Conservation (phyloP, 1,140 invertebrate species). For the Mya arenaria region DNA sequence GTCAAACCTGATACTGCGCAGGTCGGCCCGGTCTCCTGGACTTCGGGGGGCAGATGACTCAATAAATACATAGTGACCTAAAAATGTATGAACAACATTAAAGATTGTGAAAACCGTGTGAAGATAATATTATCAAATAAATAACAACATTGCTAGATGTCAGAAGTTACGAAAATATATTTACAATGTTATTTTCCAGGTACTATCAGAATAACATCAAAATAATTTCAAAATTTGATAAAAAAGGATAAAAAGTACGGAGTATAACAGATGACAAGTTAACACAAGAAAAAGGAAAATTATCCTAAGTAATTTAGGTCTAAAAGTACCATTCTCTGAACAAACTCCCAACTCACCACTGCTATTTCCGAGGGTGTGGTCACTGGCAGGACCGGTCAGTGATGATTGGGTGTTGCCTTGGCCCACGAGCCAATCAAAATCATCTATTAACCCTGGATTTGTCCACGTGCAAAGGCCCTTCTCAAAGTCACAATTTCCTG, state of each 20-base stretch:
- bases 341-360: too few relatives aligned
- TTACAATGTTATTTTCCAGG: too few relatives aligned
- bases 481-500: constrained; percentile 76
- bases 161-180: too few relatives aligned
- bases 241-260: too few relatives aligned
- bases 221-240: too few relatives aligned
- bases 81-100: constrained; percentile 13
- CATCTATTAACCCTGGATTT: constrained; percentile 64
- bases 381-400: constrained; percentile 70
- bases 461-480: constrained; percentile 72
- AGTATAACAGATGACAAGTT: too few relatives aligned
- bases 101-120: background rate
- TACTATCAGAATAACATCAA: too few relatives aligned
- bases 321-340: too few relatives aligned
- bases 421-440: constrained; percentile 75
- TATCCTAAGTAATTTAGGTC: too few relatives aligned
- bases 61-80: constrained; percentile 76
- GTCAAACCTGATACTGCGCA: constrained; percentile 70
- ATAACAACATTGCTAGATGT: too few relatives aligned
- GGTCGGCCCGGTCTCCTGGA: constrained; percentile 69
- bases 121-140: too few relatives aligned
- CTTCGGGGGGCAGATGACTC: constrained; percentile 71
- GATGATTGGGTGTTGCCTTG: constrained; percentile 63
- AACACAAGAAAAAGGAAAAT: too few relatives aligned
- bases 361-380: constrained; percentile 74